Evolutionary conservation across 2,888 invertebrate species (phyloP).

Genomic region (Habroteleia sp.): DNA sequence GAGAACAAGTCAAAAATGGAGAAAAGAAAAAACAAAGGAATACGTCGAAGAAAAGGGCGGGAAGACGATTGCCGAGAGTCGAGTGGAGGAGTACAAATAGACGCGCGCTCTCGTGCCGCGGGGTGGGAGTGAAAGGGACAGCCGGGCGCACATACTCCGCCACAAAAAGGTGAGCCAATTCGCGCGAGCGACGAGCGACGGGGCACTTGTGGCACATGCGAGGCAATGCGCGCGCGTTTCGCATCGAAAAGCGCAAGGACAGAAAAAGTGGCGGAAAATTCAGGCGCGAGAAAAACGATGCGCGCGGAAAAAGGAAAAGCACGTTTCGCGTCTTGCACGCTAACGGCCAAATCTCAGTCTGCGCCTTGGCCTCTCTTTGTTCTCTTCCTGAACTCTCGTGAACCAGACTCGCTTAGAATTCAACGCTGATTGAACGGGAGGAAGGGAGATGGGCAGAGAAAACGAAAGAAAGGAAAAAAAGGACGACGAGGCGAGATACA

Average conservation of each 20-base stretch:
- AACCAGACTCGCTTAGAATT: slow-evolving; percentile 64
- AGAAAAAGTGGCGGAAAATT: slow-evolving; percentile 8
- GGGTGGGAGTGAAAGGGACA: slow-evolving; percentile 8
- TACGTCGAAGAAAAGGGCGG: slow-evolving; percentile 39
- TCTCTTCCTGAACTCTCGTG: slow-evolving; percentile 66
- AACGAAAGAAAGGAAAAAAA: slow-evolving; percentile 29
- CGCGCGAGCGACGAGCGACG: slow-evolving; percentile 66
- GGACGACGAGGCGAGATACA: slow-evolving; percentile 58
- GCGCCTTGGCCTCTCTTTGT: slow-evolving; percentile 62
- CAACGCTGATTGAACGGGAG: slow-evolving; percentile 60
- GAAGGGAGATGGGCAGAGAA: slow-evolving; percentile 36
- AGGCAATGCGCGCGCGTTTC: slow-evolving; percentile 33
- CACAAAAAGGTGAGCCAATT: slow-evolving; percentile 65
- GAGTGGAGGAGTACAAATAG: slow-evolving; percentile 47
- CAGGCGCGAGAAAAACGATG: not conserved
- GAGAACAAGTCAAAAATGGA: slow-evolving; percentile 42
- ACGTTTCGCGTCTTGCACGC: slow-evolving; percentile 18
- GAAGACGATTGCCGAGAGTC: slow-evolving; percentile 11
- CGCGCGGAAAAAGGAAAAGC: too few relatives aligned
- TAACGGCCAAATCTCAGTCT: slow-evolving; percentile 55
- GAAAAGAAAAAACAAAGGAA: slow-evolving; percentile 24
- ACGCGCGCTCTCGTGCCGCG: slow-evolving; percentile 10
- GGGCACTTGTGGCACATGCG: slow-evolving; percentile 57
- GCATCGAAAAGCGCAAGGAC: not conserved
- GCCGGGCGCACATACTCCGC: slow-evolving; percentile 57